These are phyloP conservation scores for Hippocampus guttulatus DNA, from an alignment of 2,113 vertebrate genomes.

Conservation along the genomic window DNA sequence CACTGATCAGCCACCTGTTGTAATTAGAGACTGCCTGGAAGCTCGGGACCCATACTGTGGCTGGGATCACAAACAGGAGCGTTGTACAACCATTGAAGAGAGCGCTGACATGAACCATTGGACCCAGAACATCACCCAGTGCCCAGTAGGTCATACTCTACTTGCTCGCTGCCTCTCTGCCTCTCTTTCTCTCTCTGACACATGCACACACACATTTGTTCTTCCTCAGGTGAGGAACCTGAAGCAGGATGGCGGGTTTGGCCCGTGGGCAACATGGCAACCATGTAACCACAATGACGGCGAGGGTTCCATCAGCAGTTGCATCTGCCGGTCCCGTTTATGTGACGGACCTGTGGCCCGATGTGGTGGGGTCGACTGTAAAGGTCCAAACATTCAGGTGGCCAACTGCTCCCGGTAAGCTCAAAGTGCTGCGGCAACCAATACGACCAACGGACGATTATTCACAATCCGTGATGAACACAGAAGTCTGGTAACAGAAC, in stretches of 20 bases:
- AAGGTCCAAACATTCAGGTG: conserved; percentile 84
- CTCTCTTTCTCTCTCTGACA: not conserved
- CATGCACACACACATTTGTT: not conserved
- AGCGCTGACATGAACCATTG: conserved; percentile 90
- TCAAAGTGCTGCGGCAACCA: not conserved
- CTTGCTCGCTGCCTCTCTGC: not conserved
- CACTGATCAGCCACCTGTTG: not conserved
- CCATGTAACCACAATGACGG: conserved; percentile 82
- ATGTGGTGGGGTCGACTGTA: conserved; percentile 83
- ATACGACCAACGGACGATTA: too few species aligned
- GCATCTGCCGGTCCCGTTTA: conserved; percentile 80
- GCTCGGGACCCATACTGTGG: conserved; percentile 95
- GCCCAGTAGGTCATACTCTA: conserved; percentile 78
- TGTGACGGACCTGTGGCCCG: conserved; percentile 83
- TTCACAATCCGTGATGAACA: too few species aligned
- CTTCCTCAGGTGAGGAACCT: conserved; percentile 76
- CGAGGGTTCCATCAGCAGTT: conserved; percentile 77
- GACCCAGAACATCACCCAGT: conserved; percentile 85
- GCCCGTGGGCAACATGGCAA: conserved; percentile 82
- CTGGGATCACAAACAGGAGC: conserved; percentile 86
- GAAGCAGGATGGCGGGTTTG: conserved; percentile 84
- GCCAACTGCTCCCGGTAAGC: conserved; percentile 91
- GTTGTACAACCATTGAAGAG: conserved; percentile 86
- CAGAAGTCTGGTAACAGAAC: too few species aligned
- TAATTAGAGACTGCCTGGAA: conserved; percentile 81